Conservation (phyloP, 2,113 vertebrate species). For the Abramis brama region DNA sequence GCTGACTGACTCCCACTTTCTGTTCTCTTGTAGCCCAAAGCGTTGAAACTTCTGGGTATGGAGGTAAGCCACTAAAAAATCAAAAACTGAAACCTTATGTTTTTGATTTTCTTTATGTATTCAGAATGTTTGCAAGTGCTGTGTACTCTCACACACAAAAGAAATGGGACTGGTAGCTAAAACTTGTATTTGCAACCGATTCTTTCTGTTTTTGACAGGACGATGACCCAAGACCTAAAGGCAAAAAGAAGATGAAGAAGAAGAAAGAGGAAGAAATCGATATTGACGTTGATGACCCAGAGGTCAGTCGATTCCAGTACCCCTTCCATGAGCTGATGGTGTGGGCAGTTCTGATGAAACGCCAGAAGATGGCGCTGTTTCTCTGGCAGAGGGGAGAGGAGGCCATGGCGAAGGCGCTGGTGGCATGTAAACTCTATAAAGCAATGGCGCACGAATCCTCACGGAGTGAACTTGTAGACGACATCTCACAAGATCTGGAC, state of each 20-base stretch:
- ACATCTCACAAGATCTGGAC: slow-evolving; percentile 96
- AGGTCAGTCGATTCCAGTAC: slow-evolving; percentile 90
- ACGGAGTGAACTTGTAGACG: slow-evolving; percentile 93
- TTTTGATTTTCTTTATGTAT: neutral
- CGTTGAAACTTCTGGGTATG: slow-evolving; percentile 95
- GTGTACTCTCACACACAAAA: neutral
- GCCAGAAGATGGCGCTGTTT: slow-evolving; percentile 95
- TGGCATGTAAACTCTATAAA: slow-evolving; percentile 95
- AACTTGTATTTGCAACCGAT: neutral
- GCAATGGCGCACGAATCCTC: slow-evolving; percentile 96
- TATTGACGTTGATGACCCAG: slow-evolving; percentile 90
- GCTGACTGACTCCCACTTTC: slow-evolving; percentile 9
- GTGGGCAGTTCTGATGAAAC: slow-evolving; percentile 94
- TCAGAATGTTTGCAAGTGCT: neutral
- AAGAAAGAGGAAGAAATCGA: slow-evolving; percentile 93
- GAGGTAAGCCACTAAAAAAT: slow-evolving; percentile 78
- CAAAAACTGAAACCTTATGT: too few relatives aligned
- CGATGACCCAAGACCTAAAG: slow-evolving; percentile 88
- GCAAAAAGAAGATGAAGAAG: slow-evolving; percentile 88
- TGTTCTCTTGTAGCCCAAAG: slow-evolving; percentile 85
- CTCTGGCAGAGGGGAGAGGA: slow-evolving; percentile 96
- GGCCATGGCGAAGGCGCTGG: slow-evolving; percentile 93
- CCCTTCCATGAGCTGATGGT: slow-evolving; percentile 96
- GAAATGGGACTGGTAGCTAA: neutral
- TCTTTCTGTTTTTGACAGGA: slow-evolving; percentile 74